A percentile compares a stretch with the other conserved stretches of the same genome.
Evolutionary conservation across 1,140 invertebrate species (phyloP).

Genomic region (Drosophila ficusphila): DNA sequence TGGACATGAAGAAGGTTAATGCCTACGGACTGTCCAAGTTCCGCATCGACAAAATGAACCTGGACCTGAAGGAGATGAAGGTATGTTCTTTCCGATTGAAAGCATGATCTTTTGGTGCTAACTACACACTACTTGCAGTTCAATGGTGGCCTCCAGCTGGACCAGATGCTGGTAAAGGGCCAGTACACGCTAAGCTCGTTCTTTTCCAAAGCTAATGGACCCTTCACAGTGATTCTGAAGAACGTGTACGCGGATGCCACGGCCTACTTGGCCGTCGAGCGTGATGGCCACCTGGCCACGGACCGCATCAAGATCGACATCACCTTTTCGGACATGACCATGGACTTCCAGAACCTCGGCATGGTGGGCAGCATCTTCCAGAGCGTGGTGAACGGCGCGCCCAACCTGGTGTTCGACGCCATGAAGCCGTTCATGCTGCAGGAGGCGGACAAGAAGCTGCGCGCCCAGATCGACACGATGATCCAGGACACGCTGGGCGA

Average conservation of each 20-base stretch:
- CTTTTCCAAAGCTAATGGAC: constrained; percentile 88
- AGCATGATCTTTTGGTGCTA: not conserved
- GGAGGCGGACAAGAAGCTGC: constrained; percentile 89
- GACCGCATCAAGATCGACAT: constrained; percentile 92
- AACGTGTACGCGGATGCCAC: constrained; percentile 88
- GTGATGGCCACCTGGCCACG: constrained; percentile 90
- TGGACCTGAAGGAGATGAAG: constrained; percentile 88
- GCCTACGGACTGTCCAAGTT: constrained; percentile 92
- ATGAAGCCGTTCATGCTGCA: constrained; percentile 93
- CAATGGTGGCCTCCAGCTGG: constrained; percentile 88
- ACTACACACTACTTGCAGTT: constrained; percentile 85
- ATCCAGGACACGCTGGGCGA: constrained; percentile 88
- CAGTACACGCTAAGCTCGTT: constrained; percentile 90
- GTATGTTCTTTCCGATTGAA: constrained; percentile 76
- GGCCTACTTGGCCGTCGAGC: constrained; percentile 88
- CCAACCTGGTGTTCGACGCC: constrained; percentile 92
- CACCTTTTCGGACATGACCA: constrained; percentile 89
- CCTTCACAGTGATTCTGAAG: constrained; percentile 90
- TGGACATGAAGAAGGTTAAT: constrained; percentile 89
- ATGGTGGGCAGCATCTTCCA: constrained; percentile 90
- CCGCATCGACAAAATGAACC: constrained; percentile 88
- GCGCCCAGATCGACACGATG: constrained; percentile 88
- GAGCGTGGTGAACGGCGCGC: constrained; percentile 91
- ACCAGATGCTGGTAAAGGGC: constrained; percentile 89
- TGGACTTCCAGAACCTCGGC: constrained; percentile 93